A percentile compares a stretch with the other conserved stretches of the same genome.
These are phyloP conservation scores for Nomada flava DNA, from an alignment of 2,888 invertebrate species.

Conservation along the genomic window DNA sequence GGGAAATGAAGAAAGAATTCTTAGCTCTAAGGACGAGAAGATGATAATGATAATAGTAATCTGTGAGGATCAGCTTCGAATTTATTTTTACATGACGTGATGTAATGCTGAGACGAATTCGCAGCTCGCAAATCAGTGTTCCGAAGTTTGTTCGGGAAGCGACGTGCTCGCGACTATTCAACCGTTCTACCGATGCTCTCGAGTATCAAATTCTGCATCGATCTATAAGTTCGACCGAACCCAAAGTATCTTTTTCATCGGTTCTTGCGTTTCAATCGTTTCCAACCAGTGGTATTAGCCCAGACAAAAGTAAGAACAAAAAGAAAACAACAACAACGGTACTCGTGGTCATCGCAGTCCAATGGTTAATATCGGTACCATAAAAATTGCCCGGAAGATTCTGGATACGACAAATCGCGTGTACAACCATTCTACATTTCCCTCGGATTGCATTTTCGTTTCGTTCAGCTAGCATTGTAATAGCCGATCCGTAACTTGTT, in stretches of 20 bases:
- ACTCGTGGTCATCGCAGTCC: constrained; percentile 50
- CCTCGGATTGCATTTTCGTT: constrained; percentile 7
- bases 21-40: constrained; percentile 77
- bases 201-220: constrained; percentile 49
- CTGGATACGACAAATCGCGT: no score
- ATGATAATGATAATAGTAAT: constrained; percentile 73
- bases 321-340: constrained; percentile 22
- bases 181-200: constrained; percentile 41
- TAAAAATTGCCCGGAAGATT: constrained; percentile 24
- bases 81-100: constrained; percentile 83
- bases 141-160: constrained; percentile 63
- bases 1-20: constrained; percentile 68
- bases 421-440: neutral
- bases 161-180: constrained; percentile 64
- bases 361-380: constrained; percentile 23
- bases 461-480: neutral
- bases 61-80: constrained; percentile 82
- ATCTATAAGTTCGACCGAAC: constrained; percentile 23
- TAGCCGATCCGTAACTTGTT: constrained; percentile 1
- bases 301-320: neutral
- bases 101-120: constrained; percentile 73
- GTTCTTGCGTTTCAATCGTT: neutral
- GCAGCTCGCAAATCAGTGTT: constrained; percentile 74
- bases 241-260: neutral
- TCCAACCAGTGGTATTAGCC: neutral